Base-by-base conservation (phyloP, 1,140 invertebrate genomes). In the Dolichoris vasculosae region DNA sequence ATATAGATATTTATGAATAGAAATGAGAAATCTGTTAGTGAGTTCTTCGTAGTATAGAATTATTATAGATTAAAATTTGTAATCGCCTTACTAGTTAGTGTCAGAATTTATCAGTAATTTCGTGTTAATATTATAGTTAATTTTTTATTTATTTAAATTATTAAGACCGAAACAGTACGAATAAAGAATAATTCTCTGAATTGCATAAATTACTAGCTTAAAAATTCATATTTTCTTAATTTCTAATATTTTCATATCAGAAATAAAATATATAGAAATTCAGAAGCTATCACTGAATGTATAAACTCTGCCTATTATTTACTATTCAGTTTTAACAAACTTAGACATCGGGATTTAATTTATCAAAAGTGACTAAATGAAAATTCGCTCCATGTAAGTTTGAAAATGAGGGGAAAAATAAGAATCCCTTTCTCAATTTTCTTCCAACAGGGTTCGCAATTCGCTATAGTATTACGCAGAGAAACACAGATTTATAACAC, bases 401-500 rank as follows among this genome's bases (percentile, higher is more conserved):
- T 0, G 26, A 6, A 15, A 9, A 9, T 1, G 26, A 71, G 26
- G 32, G 38, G 67, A 67, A 46, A 67, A 82, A 40, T 23, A 30
- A 59, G 20, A 26, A 38, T 55, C 32, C 26, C 43, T 23, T 59
- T 48, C 69, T 82, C 69, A 35, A 59, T 3, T 59, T 59, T 59
- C 13, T 9, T 26, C 20, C 9, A 46, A 6, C 23, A 4, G 55
- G 2, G 55, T 26, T 59, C 23, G 20, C 23, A 59, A 59, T 23
- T 13, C 13, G 3, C 55, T 4, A 4, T 26, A 59, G 20, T 26
- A 59, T 26, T 26, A 26, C 2, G 55, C 23, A 46, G 75, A 63
- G 13, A 9, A 43, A 20, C 77, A 78, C 77, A 86, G 86, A 87
- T 87, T 83, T 85, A 86, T 75, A 87, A 81, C 55, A 64, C 30